Evolutionary conservation across 2,888 invertebrate species (phyloP).

Genomic region (Leptinotarsa tumamoca): DNA sequence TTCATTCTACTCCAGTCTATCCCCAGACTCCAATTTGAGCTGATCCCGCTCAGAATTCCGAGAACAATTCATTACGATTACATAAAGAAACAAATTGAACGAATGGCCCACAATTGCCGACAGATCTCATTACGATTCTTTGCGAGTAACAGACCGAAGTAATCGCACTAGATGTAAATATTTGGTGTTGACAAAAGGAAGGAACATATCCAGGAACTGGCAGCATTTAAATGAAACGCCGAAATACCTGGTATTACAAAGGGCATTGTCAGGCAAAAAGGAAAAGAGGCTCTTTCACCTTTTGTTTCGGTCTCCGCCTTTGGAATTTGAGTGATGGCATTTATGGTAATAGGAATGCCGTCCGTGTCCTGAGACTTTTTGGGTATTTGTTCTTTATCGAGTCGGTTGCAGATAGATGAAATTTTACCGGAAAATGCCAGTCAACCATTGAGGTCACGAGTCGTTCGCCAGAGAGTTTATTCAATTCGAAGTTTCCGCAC

Average conservation of each 20-base stretch:
- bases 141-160: constrained; percentile 22
- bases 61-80: constrained; percentile 14
- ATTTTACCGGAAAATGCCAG: too few species aligned
- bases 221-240: constrained; percentile 36
- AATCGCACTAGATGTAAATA: constrained; percentile 37
- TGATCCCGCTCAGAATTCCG: constrained; percentile 4
- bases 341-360: constrained; percentile 8
- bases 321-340: neutral
- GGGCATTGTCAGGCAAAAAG: constrained; percentile 21
- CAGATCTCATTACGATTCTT: constrained; percentile 32
- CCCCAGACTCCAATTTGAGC: constrained; percentile 6
- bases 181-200: constrained; percentile 40
- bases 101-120: constrained; percentile 24
- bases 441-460: too few species aligned
- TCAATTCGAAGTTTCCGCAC: too few species aligned
- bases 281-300: constrained; percentile 9
- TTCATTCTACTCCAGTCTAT: neutral
- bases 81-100: constrained; percentile 29
- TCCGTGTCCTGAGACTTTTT: neutral
- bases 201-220: constrained; percentile 26
- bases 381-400: neutral
- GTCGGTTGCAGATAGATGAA: neutral
- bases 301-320: constrained; percentile 12
- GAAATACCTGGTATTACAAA: constrained; percentile 31
- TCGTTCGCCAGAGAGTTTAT: too few species aligned